A percentile compares a stretch with the other conserved stretches of the same genome.
Evolutionary conservation across 37 sponge, comb jelly and placozoan species (phyloP).

Genomic region (Hormiphora californensis): DNA sequence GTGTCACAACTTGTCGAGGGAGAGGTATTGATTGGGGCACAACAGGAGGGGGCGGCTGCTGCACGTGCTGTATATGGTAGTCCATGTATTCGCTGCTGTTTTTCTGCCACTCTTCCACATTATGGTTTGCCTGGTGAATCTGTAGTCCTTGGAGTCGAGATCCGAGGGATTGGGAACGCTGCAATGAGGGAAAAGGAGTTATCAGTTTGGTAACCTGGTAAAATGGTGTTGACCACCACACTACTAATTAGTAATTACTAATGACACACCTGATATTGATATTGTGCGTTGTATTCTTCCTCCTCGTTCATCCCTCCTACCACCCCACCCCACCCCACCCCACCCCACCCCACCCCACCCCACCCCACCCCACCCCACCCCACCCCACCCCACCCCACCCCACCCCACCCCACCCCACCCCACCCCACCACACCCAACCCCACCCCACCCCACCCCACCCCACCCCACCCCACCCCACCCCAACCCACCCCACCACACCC

Average conservation of each 20-base stretch:
- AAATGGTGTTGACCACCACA: too few species aligned
- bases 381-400: not conserved
- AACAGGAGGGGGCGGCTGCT: not conserved
- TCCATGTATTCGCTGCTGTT: slow-evolving; percentile 21
- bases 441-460: too few species aligned
- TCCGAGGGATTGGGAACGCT: too few species aligned
- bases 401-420: not conserved
- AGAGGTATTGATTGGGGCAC: not conserved
- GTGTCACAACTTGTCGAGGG: not conserved
- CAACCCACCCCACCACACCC: too few species aligned
- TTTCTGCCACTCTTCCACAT: slow-evolving; percentile 15
- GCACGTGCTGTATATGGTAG: not conserved
- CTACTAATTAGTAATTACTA: too few species aligned
- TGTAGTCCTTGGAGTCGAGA: slow-evolving; percentile 20
- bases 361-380: not conserved
- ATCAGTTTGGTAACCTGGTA: too few species aligned
- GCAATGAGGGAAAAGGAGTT: too few species aligned
- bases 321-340: not conserved
- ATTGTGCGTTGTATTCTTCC: too few species aligned
- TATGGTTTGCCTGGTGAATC: not conserved
- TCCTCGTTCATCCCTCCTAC: not conserved
- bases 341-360: not conserved
- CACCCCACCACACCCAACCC: too few species aligned
- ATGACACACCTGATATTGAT: too few species aligned
- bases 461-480: too few species aligned